Conservation (phyloP, 2,888 invertebrate species). For the Luperina nickerlii region DNA sequence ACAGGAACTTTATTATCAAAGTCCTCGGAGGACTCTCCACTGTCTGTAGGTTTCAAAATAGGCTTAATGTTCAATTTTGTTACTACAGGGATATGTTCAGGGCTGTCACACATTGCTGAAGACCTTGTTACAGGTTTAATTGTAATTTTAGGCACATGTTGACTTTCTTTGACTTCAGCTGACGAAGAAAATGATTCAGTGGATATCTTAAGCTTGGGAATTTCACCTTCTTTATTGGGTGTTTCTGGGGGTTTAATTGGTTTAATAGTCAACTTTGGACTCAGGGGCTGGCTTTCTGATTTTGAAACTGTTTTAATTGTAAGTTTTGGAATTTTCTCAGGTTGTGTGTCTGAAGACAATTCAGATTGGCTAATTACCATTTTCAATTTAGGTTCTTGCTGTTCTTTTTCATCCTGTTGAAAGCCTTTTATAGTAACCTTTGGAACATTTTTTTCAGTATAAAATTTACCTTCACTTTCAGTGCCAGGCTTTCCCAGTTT, state of each 20-base stretch:
- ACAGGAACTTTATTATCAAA: constrained; percentile 86
- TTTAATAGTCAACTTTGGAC: constrained; percentile 89
- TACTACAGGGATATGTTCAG: constrained; percentile 83
- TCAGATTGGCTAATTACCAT: constrained; percentile 83
- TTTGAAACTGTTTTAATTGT: constrained; percentile 86
- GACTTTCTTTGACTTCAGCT: constrained; percentile 79
- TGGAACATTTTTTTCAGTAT: constrained; percentile 85
- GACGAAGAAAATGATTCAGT: constrained; percentile 75
- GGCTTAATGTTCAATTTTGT: constrained; percentile 88
- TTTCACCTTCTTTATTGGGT: constrained; percentile 72
- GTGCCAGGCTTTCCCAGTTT: constrained; percentile 87
- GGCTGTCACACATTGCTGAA: constrained; percentile 73
- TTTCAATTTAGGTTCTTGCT: constrained; percentile 83
- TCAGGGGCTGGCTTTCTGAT: constrained; percentile 82
- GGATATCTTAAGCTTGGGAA: constrained; percentile 78
- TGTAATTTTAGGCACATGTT: constrained; percentile 90
- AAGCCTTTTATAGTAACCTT: constrained; percentile 86
- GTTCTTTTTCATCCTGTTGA: constrained; percentile 80
- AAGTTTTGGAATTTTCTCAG: constrained; percentile 85
- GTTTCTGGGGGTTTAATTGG: constrained; percentile 83
- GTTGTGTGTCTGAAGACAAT: constrained; percentile 70
- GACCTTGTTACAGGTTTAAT: constrained; percentile 88
- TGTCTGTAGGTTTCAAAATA: constrained; percentile 85
- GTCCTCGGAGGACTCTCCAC: constrained; percentile 77
- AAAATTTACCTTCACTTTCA: constrained; percentile 85